Evolutionary conservation across 2,888 invertebrate species (phyloP).

Genomic region (Nysson spinosus): DNA sequence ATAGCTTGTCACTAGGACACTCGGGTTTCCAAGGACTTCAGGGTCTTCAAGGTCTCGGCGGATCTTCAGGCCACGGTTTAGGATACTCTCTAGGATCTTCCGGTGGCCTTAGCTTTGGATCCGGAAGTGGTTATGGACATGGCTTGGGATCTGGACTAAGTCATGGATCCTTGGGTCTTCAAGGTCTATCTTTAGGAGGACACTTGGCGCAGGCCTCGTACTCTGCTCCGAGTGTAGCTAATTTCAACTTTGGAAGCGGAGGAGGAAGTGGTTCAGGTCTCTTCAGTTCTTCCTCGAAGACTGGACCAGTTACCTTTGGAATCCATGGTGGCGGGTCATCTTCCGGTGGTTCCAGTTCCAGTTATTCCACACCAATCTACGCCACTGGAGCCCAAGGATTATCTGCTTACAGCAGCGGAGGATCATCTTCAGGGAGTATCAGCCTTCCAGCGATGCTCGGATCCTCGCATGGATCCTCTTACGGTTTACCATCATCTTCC

Average conservation of each 20-base stretch:
- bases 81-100: constrained; percentile 43
- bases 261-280: constrained; percentile 45
- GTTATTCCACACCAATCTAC: constrained; percentile 56
- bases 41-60: constrained; percentile 45
- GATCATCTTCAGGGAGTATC: constrained; percentile 45
- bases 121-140: constrained; percentile 49
- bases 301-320: constrained; percentile 72
- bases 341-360: constrained; percentile 20
- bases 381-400: constrained; percentile 63
- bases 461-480: constrained; percentile 52
- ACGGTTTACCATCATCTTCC: constrained; percentile 41
- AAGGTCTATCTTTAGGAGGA: constrained; percentile 43
- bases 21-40: constrained; percentile 47
- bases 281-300: constrained; percentile 61
- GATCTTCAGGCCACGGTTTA: constrained; percentile 42
- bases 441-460: constrained; percentile 59
- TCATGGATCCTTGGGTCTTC: constrained; percentile 50
- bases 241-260: constrained; percentile 20
- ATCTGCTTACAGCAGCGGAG: constrained; percentile 60
- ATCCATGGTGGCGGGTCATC: constrained; percentile 52
- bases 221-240: constrained; percentile 40
- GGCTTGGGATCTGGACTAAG: constrained; percentile 44
- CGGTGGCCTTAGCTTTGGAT: constrained; percentile 29
- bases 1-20: constrained; percentile 53
- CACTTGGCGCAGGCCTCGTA: constrained; percentile 53